These are phyloP conservation scores for Erinaceus europaeus DNA, from an alignment of 2,113 vertebrate genomes.

Conservation along the genomic window DNA sequence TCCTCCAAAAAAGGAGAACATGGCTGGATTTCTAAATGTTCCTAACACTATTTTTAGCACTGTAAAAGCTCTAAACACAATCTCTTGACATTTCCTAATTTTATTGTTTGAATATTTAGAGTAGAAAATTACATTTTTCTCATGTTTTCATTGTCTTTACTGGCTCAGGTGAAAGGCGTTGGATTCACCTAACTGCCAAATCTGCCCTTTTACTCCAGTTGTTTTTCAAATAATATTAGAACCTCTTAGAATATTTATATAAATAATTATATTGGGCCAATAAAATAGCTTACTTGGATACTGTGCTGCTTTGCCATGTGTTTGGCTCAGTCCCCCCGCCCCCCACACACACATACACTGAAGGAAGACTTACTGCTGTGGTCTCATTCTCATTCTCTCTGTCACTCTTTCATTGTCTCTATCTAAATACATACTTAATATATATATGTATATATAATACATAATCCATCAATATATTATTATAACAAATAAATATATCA, in stretches of 20 bases:
- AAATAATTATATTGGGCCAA: slow-evolving; percentile 31
- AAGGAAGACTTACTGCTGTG: no score
- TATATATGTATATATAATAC: no score
- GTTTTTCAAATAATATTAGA: slow-evolving; percentile 6
- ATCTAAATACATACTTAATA: no score
- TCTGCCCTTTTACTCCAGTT: background rate
- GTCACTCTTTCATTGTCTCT: no score
- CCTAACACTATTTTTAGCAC: slow-evolving; percentile 59
- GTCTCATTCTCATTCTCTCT: no score
- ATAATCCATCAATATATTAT: no score
- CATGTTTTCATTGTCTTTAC: slow-evolving; percentile 37
- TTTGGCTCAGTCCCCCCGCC: no score
- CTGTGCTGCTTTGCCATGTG: no score
- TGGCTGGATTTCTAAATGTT: slow-evolving; percentile 39
- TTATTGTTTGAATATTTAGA: slow-evolving; percentile 52
- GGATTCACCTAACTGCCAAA: slow-evolving; percentile 14
- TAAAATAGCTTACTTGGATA: background rate
- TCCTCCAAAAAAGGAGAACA: slow-evolving; percentile 39
- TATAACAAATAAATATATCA: no score
- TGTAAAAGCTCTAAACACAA: slow-evolving; percentile 49
- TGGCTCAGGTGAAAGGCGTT: slow-evolving; percentile 25
- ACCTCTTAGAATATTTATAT: background rate
- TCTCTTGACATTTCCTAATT: slow-evolving; percentile 56
- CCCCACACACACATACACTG: no score
- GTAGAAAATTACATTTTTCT: slow-evolving; percentile 49